phyloP scores from a whole-genome alignment of 2,888 invertebrate genomes.

The Drosophila mimetica region DNA sequence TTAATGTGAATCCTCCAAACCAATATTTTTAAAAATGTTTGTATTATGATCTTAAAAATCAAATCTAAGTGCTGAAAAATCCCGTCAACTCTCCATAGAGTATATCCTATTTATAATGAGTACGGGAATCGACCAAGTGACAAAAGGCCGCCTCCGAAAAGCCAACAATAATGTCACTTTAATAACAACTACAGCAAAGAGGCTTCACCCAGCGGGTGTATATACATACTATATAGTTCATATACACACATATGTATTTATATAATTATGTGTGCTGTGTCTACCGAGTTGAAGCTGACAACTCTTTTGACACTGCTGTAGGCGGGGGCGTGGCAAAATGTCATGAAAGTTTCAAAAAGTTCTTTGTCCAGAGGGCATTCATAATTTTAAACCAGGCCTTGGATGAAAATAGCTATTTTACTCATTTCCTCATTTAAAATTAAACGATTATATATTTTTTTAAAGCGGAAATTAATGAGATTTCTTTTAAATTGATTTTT shows the following conservation, averaged over 20 bases:
- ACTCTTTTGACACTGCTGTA: slow-evolving; percentile 28
- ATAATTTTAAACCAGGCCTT: neutral
- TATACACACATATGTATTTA: neutral
- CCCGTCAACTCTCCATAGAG: neutral
- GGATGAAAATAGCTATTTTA: neutral
- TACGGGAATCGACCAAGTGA: slow-evolving; percentile 1
- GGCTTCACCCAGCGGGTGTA: slow-evolving; percentile 27
- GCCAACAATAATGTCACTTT: slow-evolving; percentile 13
- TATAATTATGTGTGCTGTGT: neutral
- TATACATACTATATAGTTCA: too few species aligned
- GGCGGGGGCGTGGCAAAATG: slow-evolving; percentile 19
- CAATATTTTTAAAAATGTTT: too few species aligned
- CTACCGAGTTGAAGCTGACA: slow-evolving; percentile 31
- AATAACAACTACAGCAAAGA: slow-evolving; percentile 37
- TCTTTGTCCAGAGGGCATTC: slow-evolving; percentile 1
- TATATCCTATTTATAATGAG: neutral
- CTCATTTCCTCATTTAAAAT: neutral
- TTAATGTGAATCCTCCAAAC: too few species aligned
- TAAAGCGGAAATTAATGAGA: too few species aligned
- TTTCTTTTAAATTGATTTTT: too few species aligned
- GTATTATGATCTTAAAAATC: too few species aligned
- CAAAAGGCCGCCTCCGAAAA: slow-evolving; percentile 10
- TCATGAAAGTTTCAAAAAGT: slow-evolving; percentile 2
- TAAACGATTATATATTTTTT: too few species aligned
- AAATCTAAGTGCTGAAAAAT: too few species aligned